Evolutionary conservation across 2,888 invertebrate genomes (phyloP), one percentile per base, ranked within the genome.

Genomic region (Philereme vetulata): DNA sequence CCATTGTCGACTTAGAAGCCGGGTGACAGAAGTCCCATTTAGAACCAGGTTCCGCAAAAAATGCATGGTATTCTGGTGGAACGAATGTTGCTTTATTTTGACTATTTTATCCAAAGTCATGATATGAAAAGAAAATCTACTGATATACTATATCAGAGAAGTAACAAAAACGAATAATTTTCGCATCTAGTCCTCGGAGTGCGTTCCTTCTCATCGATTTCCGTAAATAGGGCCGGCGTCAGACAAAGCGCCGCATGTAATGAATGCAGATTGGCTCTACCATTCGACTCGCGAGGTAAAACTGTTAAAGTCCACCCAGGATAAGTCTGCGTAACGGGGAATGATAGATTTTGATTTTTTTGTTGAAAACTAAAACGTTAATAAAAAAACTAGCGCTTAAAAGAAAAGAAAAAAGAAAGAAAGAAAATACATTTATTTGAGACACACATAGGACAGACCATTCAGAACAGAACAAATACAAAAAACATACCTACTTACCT

Each of bases 221-320:
- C 68, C 70, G 74, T 76, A 79, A 84, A 82, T 78, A 79, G 73
- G 70, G 68, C 70, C 50, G 59, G 64, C 62, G 62, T 56, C 74
- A 74, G 74, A 78, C 79, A 77, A 76, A 80, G 80, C 81, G 80
- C 77, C 76, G 75, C 74, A 69, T 63, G 79, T 81, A 84, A 86
- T 85, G 81, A 82, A 86, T 86, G 86, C 84, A 86, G 85, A 86
- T 86, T 86, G 85, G 78, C 65, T 55, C 53, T 67, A 65, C 69
- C 76, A 75, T 78, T 77, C 79, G 74, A 76, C 77, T 77, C 77
- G 74, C 68, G 70, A 64, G 66, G 72, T 74, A 71, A 78, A 79
- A 75, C 70, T 76, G 78, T 79, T 78, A 74, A 67, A 52, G 52
- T 53, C 54, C 62, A 64, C 67, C 35, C 10, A 11, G 21, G 34